phyloP scores from a whole-genome alignment of 2,113 vertebrate species.

The Turnix velox region DNA sequence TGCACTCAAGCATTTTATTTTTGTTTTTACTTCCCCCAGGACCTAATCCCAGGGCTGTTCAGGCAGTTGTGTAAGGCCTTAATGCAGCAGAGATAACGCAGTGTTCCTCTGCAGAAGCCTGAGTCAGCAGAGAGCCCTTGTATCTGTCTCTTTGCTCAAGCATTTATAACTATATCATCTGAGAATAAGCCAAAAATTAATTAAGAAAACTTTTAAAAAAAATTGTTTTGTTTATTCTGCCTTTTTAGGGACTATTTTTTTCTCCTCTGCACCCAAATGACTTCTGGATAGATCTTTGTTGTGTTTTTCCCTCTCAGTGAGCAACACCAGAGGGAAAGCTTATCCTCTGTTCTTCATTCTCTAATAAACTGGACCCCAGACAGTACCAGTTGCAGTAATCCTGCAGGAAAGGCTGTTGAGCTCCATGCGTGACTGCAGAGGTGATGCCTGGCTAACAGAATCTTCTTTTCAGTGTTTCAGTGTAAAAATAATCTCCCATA shows the following conservation, averaged over 20 bases:
- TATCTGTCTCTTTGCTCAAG: background rate
- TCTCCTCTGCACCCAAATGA: background rate
- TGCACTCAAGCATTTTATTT: constrained; percentile 42
- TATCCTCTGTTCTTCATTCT: background rate
- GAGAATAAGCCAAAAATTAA: background rate
- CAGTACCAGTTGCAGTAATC: background rate
- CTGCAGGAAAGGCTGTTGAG: background rate
- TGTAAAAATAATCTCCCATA: background rate
- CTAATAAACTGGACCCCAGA: background rate
- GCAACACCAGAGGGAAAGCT: background rate
- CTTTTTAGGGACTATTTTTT: background rate
- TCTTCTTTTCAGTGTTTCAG: background rate
- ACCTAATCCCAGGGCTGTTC: constrained; percentile 40
- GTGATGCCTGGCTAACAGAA: background rate
- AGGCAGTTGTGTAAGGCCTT: constrained; percentile 5
- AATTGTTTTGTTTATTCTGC: background rate
- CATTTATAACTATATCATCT: background rate
- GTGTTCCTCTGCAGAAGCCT: constrained; percentile 1
- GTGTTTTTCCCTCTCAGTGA: background rate
- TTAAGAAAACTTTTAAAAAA: background rate
- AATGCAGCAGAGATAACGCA: constrained; percentile 44
- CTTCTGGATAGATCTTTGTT: background rate
- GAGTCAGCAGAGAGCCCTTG: background rate
- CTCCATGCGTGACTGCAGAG: background rate
- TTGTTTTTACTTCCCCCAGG: constrained; percentile 55